phyloP scores from a whole-genome alignment of 2,113 vertebrate genomes.

The Elephas maximus region DNA sequence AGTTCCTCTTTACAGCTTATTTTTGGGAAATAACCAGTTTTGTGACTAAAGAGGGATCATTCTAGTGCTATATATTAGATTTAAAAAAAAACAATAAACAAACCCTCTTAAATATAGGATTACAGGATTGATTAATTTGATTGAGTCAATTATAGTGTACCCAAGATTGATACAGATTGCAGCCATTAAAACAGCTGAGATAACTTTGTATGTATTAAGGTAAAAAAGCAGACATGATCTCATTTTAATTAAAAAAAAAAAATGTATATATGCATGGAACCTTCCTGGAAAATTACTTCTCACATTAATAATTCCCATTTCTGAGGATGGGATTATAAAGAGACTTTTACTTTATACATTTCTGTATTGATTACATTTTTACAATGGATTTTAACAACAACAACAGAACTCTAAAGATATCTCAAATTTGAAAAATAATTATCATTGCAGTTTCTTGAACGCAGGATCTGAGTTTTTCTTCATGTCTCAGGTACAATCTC shows the following conservation, averaged over 20 bases:
- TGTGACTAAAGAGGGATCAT: neutral
- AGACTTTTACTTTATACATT: neutral
- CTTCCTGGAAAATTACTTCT: neutral
- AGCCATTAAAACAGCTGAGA: neutral
- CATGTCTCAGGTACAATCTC: neutral
- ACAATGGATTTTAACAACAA: conserved; percentile 14
- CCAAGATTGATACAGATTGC: neutral
- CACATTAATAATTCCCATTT: neutral
- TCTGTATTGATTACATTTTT: conserved; percentile 29
- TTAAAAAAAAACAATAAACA: conserved; percentile 25
- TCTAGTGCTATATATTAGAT: conserved; percentile 1
- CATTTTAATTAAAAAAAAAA: neutral
- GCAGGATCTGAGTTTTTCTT: conserved; percentile 12
- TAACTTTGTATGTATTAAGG: neutral
- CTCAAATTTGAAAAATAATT: conserved; percentile 52
- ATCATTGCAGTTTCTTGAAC: conserved; percentile 18
- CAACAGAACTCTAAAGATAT: neutral
- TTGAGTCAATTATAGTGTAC: neutral
- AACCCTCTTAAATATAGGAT: neutral
- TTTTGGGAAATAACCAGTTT: neutral
- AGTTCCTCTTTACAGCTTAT: conserved; percentile 8
- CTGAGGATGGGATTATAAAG: neutral
- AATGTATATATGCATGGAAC: neutral
- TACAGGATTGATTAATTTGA: neutral
- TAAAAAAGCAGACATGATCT: neutral